Conservation (phyloP, 2,888 invertebrate species). For the Zygogramma bicolorata region DNA sequence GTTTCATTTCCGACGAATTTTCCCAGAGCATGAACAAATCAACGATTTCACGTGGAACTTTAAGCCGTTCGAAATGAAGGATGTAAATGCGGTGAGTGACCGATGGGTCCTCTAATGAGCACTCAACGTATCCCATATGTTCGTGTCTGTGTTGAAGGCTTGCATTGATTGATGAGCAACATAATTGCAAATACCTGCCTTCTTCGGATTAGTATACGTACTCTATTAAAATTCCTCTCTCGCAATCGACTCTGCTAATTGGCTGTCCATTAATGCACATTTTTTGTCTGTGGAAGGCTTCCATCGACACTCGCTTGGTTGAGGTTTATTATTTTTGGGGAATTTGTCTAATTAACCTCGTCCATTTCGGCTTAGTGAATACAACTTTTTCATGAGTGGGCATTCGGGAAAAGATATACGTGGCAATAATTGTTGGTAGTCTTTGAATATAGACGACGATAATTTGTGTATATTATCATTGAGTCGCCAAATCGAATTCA, state of each 20-base stretch:
- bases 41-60: constrained; percentile 36
- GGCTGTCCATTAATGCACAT: constrained; percentile 9
- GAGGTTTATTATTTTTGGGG: background rate
- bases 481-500: too few relatives aligned
- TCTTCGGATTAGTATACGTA: constrained; percentile 42
- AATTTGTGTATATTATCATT: too few relatives aligned
- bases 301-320: background rate
- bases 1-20: background rate
- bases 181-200: constrained; percentile 45
- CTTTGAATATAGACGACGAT: too few relatives aligned
- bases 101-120: constrained; percentile 37
- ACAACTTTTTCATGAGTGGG: too few relatives aligned
- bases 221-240: constrained; percentile 43
- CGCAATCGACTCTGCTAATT: constrained; percentile 13
- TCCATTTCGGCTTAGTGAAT: background rate
- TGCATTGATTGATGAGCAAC: constrained; percentile 43
- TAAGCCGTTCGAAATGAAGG: constrained; percentile 35
- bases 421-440: too few relatives aligned
- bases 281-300: background rate
- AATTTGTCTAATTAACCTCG: background rate
- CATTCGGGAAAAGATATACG: too few relatives aligned
- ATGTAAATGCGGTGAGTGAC: constrained; percentile 43
- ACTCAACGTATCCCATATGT: constrained; percentile 5
- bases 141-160: background rate
- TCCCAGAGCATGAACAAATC: constrained; percentile 25